phyloP scores from a whole-genome alignment of 1,140 invertebrate genomes.

The Drosophila punjabiensis region DNA sequence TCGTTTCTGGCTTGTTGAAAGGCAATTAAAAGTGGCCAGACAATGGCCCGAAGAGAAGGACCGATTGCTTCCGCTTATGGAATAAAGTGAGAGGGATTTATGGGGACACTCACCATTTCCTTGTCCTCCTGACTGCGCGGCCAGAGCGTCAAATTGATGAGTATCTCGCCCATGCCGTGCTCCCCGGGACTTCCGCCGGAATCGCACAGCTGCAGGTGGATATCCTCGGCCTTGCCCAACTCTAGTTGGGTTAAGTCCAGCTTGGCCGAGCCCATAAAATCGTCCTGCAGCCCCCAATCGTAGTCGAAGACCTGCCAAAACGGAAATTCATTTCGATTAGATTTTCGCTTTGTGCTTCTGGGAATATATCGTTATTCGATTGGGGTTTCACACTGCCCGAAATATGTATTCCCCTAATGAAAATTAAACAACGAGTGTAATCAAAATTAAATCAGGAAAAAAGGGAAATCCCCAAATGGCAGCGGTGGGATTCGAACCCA shows the following conservation, averaged over 20 bases:
- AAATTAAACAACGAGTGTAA: slow-evolving; percentile 4
- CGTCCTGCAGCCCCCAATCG: slow-evolving; percentile 98
- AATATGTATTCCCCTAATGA: no score
- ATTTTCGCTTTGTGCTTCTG: slow-evolving; percentile 21
- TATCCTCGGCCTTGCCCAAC: slow-evolving; percentile 92
- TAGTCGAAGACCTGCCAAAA: slow-evolving; percentile 95
- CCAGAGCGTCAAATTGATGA: slow-evolving; percentile 92
- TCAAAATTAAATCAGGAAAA: neutral
- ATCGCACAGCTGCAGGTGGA: slow-evolving; percentile 92
- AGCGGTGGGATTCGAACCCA: slow-evolving; percentile 99
- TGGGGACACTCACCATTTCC: slow-evolving; percentile 91
- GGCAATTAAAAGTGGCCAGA: slow-evolving; percentile 47
- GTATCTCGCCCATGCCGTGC: slow-evolving; percentile 91
- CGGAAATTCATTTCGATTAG: slow-evolving; percentile 47
- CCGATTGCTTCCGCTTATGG: slow-evolving; percentile 39
- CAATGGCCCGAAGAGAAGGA: slow-evolving; percentile 12
- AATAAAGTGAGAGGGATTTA: slow-evolving; percentile 37
- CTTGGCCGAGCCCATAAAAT: slow-evolving; percentile 97
- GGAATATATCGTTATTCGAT: slow-evolving; percentile 2
- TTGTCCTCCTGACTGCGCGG: slow-evolving; percentile 97
- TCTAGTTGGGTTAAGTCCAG: slow-evolving; percentile 95
- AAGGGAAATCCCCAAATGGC: slow-evolving; percentile 86
- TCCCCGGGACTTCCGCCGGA: slow-evolving; percentile 86
- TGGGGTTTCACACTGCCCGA: neutral
- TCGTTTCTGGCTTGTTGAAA: neutral